Evolutionary conservation across 2,113 vertebrate genomes (phyloP), one percentile per base, ranked within the genome.

Genomic region (Festucalex cinctus): DNA sequence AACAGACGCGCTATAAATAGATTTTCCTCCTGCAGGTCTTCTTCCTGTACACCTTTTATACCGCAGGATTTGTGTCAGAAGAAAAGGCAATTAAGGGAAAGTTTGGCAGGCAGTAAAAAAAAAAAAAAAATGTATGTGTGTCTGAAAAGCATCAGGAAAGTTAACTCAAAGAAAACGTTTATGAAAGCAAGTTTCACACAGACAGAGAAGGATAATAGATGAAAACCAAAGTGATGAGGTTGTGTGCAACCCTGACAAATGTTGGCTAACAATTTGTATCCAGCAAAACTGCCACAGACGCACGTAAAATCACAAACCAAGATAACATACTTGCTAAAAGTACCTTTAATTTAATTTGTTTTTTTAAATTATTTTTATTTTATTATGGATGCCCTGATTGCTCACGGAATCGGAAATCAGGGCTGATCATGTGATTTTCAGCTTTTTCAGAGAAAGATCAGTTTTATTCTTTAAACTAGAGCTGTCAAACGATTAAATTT

Each of bases 21-120:
- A 10, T 35, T 65, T 66, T 68, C n/a, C 59, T 70, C 20, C 80
- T 72, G 71, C 77, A 70, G 69, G 37, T 68, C 66, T 68, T 79
- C 56, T 61, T 83, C 63, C 65, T 64, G 19, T 62, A 62, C 63
- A 80, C 64, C 41, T 73, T 84, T 77, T 61, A 67, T 65, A 66
- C 62, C 22, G 64, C 44, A 53, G 57, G 60, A 76, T 67, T 75
- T 71, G 70, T 80, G 77, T 68, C 59, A 67, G 39, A 28, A 68
- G 78, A 70, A 80, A 77, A 73, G 44, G 72, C 71, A 82, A 80
- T 81, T 83, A 83, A 81, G 78, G 63, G 75, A 74, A 71, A 70
- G 61, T 65, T 72, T 75, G 68, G 46, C 64, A 64, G 48, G 39
- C 16, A 48, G 41, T 48, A 68, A 70, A 76, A 66, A 2, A 54